Evolutionary conservation across 2,113 vertebrate genomes (phyloP), one percentile per base, ranked within the genome.

Genomic region (Channa argus): DNA sequence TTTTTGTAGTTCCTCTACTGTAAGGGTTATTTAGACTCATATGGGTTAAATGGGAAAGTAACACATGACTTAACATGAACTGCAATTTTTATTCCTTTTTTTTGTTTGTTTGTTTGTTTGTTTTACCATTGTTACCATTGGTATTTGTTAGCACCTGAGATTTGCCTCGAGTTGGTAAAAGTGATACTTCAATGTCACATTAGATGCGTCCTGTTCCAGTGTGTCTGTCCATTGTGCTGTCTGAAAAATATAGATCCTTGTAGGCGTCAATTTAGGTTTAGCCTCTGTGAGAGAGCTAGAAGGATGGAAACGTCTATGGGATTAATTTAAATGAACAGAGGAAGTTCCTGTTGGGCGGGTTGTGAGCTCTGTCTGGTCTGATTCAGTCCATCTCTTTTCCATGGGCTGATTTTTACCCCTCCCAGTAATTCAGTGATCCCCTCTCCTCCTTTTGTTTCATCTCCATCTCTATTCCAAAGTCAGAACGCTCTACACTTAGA

Each of bases 261-360:
- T 54, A 79, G 62, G 36, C 63, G 43, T 77, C 65, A 72, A 81
- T 90, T 85, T 74, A 85, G 70, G 80, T 86, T 82, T 79, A 84
- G 77, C 64, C 34, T 87, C 82, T 88, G 78, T 74, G 71, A 72
- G 85, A 71, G 74, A 85, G 79, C 77, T 76, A 56, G 63, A 84
- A 67, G 83, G 84, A 86, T 82, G 78, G 82, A 79, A 90, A 88
- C 49, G 76, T 85, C 78, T 85, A 74, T 70, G 82, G 83, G 91
- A 94, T 93, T 95, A 90, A 94, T 92, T 92, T 92, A 93, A 92
- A 93, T 88, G 90, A 92, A 92, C 82, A 89, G 85, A 86, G 67
- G 66, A 84, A 86, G 89, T 91, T 91, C 88, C 85, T 83, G 89
- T 88, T 85, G 89, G 87, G 74, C 85, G 76, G 86, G 78, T 80